Conservation (phyloP, 53 echinoderm and acorn worm species). For the Actinopyga echinites region DNA sequence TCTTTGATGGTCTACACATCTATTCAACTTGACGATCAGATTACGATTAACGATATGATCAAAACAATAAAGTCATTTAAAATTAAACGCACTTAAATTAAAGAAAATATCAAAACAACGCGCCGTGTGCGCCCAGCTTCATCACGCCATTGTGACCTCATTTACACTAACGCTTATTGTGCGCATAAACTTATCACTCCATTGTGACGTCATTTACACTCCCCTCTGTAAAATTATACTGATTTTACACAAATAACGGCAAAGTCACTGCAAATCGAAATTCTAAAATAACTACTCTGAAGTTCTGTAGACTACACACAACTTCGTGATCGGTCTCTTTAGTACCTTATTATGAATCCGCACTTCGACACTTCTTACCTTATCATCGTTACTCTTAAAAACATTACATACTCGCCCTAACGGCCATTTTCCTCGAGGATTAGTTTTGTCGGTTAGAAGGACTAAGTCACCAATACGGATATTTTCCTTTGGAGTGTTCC, state of each 20-base stretch:
- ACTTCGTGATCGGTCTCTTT: not conserved
- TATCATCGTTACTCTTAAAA: not conserved
- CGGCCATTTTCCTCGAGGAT: not conserved
- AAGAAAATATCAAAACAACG: too few relatives aligned
- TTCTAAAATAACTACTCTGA: not conserved
- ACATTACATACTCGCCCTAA: not conserved
- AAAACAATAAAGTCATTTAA: too few relatives aligned
- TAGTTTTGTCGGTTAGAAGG: not conserved
- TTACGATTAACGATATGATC: too few relatives aligned
- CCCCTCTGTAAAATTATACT: not conserved
- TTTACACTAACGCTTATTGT: too few relatives aligned
- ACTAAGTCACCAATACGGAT: not conserved
- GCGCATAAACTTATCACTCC: too few relatives aligned
- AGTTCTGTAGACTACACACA: not conserved
- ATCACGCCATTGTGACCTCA: too few relatives aligned
- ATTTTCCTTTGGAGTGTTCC: not conserved
- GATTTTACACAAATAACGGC: not conserved
- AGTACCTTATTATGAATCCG: not conserved
- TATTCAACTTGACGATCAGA: too few relatives aligned
- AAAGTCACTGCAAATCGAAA: not conserved
- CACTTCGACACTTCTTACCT: not conserved
- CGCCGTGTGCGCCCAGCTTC: too few relatives aligned
- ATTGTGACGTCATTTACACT: not conserved
- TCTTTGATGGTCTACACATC: too few relatives aligned
- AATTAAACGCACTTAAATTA: too few relatives aligned